Evolutionary conservation across 2,113 vertebrate genomes (phyloP), one percentile per base, ranked within the genome.

Genomic region (Periophthalmodon schlosseri): DNA sequence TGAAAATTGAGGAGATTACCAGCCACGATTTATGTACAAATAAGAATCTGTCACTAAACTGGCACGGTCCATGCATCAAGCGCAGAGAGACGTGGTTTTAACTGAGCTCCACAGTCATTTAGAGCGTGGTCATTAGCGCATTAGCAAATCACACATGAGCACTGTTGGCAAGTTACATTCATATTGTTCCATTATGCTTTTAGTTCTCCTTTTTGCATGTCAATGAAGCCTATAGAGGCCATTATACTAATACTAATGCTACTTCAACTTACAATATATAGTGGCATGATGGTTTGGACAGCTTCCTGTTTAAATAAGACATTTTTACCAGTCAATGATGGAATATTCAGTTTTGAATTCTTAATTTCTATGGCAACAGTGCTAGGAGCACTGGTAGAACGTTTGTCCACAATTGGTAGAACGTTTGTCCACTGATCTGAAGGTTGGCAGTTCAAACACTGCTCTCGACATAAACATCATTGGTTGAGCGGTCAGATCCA

Each of bases 1-100:
- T 21, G 80, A 89, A 93, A 93, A 92, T 91, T 88, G 86, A 88
- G 80, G 87, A 86, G 86, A 91, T 91, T 87, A 90, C 85, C 15
- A 20, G 24, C 65, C 15, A n/a, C 75, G 73, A 87, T 90, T 86
- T 89, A 84, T 85, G 79, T 88, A 86, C 83, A 83, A 87, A 88
- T 87, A 86, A 82, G 81, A 86, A 79, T 91, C 67, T 84, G 80
- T 87, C 85, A 88, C 76, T 86, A 81, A 69, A 54, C 77, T 84
- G 88, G 77, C 75, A 76, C 73, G 15, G 65, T 73, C 73, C 65
- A 71, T 47, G 34, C 60, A 68, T 65, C 74, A 70, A 44, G 20
- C 69, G 63, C 47, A 77, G 68, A 78, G 34, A 66, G 63, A 84
- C 39, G 72, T 52, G 15, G 77, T 70, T 65, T 75, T 74, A 72